Base-by-base conservation (phyloP, 1,140 invertebrate species). In the Anastrepha ludens region DNA sequence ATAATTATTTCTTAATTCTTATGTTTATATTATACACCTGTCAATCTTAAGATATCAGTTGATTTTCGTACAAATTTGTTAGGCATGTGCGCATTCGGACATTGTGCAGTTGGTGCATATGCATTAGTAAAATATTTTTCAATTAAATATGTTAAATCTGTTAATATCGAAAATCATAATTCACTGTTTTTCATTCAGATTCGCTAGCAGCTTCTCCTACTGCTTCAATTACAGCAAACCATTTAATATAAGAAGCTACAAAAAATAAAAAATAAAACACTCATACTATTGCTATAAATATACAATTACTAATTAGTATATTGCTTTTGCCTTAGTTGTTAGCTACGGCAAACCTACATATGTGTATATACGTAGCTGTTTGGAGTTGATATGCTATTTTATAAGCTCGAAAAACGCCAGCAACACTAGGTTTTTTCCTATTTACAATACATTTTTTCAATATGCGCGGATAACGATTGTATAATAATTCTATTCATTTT, bases 301-400 rank as follows among this genome's bases (percentile, higher is more conserved):
- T 7, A 44, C 67, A 44, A 74, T 13, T 74, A 44, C 67, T 3
- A 47, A 67, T 7, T 55, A 20, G 39, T 29, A 47, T 47, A 47
- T 41, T 29, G 64, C 6, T 20, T 74, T 29, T 7, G 11, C 41
- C 67, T 74, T 74, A 74, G 17, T 74, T 47, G 11, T 15, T 74
- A 74, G 39, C 67, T 74, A 74, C 67, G 29, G 29, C 29, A 62
- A 6, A 55, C 50, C 11, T 55, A 55, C 50, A 55, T 55, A 55
- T 55, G 50, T 55, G 60, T 62, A 62, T n/a, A 44, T 74, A 74
- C 41, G 39, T 74, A 74, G 39, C 13, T 74, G 41, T 17, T 41
- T 74, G 67, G 67, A 39, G 67, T 74, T 74, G 67, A 74, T 74
- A 74, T 74, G 67, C 67, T 74, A 44, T n/a, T 17, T 74, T 74